Evolutionary conservation across 2,797 vertebrate genomes (phyloP), one percentile per base, ranked within the genome.

Genomic region (Chelmon rostratus): DNA sequence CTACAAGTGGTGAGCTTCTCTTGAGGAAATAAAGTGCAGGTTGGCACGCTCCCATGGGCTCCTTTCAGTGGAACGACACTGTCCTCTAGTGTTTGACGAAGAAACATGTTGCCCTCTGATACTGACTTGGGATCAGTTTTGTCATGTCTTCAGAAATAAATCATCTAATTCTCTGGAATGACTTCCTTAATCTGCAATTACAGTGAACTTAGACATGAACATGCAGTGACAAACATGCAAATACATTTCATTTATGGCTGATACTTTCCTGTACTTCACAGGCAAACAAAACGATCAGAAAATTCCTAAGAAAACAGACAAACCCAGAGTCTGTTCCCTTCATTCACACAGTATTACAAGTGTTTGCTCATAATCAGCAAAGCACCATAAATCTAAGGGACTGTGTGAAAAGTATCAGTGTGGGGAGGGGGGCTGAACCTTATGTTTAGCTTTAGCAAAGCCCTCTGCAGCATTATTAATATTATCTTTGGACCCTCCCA

Each of bases 51-150:
- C 44, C 13, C 10, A 1, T 6, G 0, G 58, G 35, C 40, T 42
- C 13, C 31, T 38, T 11, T 31, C 49, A 58, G 53, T 78, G 77
- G 79, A 84, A 15, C 89, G 81, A 87, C n/a, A 91, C 80, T 91
- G 88, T n/a, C 90, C 89, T 90, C 92, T 92, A 74, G 88, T 90
- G 93, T 70, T 40, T 16, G 2, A 47, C 9, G n/a, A 7, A 9
- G 21, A 56, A 19, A 79, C 42, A 31, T 44, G 25, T 37, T 47
- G 10, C 11, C 25, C 18, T 21, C 15, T 6, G 23, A 76, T 13
- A 61, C 68, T 73, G 57, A 61, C 23, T 28, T 58, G 37, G 64
- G 66, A 72, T 85, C 63, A 70, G 64, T 67, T 71, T 54, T 12
- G 18, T 0, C 19, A 11, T 18, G 8, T 40, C 35, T 35, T 62